Base-by-base conservation (phyloP, 1,140 invertebrate species). In the Colletes gigas region DNA sequence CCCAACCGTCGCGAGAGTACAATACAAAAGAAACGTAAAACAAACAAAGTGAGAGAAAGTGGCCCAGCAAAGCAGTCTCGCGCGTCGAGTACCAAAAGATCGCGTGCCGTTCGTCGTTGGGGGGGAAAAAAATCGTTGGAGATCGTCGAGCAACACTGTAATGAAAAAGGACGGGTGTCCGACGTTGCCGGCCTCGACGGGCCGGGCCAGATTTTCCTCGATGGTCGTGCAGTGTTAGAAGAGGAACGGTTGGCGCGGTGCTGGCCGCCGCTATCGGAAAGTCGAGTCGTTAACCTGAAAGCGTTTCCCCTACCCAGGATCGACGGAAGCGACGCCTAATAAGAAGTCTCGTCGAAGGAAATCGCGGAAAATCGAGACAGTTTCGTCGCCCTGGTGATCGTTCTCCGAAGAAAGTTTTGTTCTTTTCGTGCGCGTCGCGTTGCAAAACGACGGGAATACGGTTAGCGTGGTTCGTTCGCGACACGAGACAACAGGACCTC, bases 41-140 rank as follows among this genome's bases (percentile, higher is more conserved):
- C 17, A 41, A 59, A 41, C 52, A 52, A 12, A 63, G 60, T 74
- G 30, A 72, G 70, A 72, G 70, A 72, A 72, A 72, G 70, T 63
- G 17, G 47, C 10, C 21, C 44, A 47, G 44, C 4, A 8, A 19
- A 15, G 8, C 65, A 9, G 10, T 39, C 39, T 7, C 44, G 47
- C 6, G 41, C 52, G n/a, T 14, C 30, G 12, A 39, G 15, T 47
- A 50, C 5, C 12, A 2, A 14, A 63, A 50, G 44, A 63, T 65
- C 14, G 21, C 12, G 47, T 62, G 55, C 50, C 17, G 50, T 69
- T 6, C 44, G 0, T 47, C 44, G 21, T 30, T 12, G 4, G 3
- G 63, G 41, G 44, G 44, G 4, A 47, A 8, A 47, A 4, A 0
- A 47, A 47, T 47, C 8, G 4, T 8, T 9, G 44, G 6, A 9